Percentiles rank a stretch among this genome's conserved stretches.
Evolutionary conservation across 2,888 invertebrate species (phyloP).

Genomic region (Hypolimnas misippus): DNA sequence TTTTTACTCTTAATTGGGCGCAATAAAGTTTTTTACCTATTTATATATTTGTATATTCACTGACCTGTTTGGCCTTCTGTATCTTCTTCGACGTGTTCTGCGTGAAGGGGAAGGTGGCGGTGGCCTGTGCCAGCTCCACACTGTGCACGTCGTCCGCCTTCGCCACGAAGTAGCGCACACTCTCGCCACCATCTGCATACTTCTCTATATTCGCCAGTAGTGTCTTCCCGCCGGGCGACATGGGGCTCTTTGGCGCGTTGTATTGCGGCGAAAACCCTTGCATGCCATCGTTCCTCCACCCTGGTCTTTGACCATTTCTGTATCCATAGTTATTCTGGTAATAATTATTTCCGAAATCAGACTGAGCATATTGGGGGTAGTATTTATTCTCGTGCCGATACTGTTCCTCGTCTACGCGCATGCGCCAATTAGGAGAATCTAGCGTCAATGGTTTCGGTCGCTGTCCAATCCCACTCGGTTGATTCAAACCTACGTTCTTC

Average conservation of each 20-base stretch:
- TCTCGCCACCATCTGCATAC: conserved; percentile 56
- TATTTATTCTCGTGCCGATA: conserved; percentile 55
- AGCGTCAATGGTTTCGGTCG: conserved; percentile 87
- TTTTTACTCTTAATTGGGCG: too few relatives aligned
- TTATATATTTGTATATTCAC: too few relatives aligned
- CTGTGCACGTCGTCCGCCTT: conserved; percentile 83
- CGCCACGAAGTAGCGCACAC: conserved; percentile 83
- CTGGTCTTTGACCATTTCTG: conserved; percentile 58
- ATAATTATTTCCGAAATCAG: conserved; percentile 55
- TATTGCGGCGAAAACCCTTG: conserved; percentile 62
- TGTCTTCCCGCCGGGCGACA: conserved; percentile 69
- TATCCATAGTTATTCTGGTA: conserved; percentile 57
- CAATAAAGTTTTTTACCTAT: too few relatives aligned
- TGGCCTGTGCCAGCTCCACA: conserved; percentile 82
- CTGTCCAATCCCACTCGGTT: conserved; percentile 90
- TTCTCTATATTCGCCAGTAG: conserved; percentile 72
- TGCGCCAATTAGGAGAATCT: conserved; percentile 79
- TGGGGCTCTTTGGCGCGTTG: conserved; percentile 62
- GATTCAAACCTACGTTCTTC: conserved; percentile 86
- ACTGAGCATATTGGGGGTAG: conserved; percentile 56
- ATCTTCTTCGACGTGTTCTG: conserved; percentile 85
- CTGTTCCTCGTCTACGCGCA: conserved; percentile 60
- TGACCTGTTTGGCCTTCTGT: conserved; percentile 83
- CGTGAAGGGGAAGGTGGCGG: conserved; percentile 85
- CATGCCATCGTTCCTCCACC: conserved; percentile 53